phyloP scores from a whole-genome alignment of 2,797 vertebrate species.

The Xiphophorus birchmanni region DNA sequence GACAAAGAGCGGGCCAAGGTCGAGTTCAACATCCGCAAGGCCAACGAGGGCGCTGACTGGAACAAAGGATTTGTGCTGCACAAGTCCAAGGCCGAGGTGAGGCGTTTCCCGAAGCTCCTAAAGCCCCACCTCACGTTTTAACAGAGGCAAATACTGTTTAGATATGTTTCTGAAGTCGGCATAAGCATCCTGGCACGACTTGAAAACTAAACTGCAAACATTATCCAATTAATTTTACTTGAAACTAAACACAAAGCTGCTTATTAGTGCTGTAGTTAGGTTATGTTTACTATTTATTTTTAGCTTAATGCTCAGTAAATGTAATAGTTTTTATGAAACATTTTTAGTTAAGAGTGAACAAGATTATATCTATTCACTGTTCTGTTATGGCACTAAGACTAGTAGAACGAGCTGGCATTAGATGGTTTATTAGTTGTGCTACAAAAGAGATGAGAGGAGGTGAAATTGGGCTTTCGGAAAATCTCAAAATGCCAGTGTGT shows the following conservation, averaged over 20 bases:
- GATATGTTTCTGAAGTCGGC: neutral
- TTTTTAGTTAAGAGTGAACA: neutral
- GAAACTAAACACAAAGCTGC: neutral
- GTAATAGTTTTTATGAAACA: neutral
- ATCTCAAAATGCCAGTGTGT: neutral
- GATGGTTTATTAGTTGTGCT: neutral
- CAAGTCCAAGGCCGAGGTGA: constrained; percentile 96
- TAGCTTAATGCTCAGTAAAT: neutral
- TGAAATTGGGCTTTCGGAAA: neutral
- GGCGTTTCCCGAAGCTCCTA: constrained; percentile 26
- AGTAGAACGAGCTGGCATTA: neutral
- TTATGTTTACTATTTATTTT: neutral
- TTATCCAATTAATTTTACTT: neutral
- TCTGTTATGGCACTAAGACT: neutral
- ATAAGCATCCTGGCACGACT: neutral
- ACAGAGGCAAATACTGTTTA: neutral
- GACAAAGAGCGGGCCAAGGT: constrained; percentile 97
- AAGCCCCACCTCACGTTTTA: neutral
- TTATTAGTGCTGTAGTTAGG: neutral
- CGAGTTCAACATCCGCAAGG: constrained; percentile 98
- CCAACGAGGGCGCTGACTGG: constrained; percentile 97
- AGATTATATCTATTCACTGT: neutral
- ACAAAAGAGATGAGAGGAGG: neutral
- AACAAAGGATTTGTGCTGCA: constrained; percentile 97
- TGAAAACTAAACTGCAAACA: neutral